Evolutionary conservation across 2,113 vertebrate species (phyloP).

Genomic region (Cyprinodon variegatus): DNA sequence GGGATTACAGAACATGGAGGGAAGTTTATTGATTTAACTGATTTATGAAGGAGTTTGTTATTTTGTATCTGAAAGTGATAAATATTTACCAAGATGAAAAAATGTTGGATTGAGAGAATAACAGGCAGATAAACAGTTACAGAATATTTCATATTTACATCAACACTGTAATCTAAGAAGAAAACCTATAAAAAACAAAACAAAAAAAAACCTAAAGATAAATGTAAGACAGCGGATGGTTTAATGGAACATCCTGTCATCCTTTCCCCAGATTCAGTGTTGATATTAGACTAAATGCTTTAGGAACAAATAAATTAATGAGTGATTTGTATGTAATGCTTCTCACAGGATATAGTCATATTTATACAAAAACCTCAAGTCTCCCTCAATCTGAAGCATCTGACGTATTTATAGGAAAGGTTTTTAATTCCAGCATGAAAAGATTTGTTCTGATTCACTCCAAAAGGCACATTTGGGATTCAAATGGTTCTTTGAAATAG

Average conservation of each 20-base stretch:
- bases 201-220: constrained; percentile 2
- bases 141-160: constrained; percentile 42
- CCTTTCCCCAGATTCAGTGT: background rate
- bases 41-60: constrained; percentile 17
- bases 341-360: background rate
- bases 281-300: background rate
- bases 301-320: constrained; percentile 16
- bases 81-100: constrained; percentile 38
- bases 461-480: constrained; percentile 18
- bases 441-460: background rate
- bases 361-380: constrained; percentile 9
- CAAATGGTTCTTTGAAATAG: constrained; percentile 21
- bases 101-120: constrained; percentile 30
- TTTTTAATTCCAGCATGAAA: constrained; percentile 35
- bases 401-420: constrained; percentile 16
- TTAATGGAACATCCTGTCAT: background rate
- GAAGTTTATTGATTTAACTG: constrained; percentile 17
- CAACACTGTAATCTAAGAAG: constrained; percentile 19
- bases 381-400: constrained; percentile 20
- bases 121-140: constrained; percentile 20
- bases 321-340: constrained; percentile 12
- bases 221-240: constrained; percentile 10
- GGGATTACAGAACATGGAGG: constrained; percentile 20
- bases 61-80: constrained; percentile 37
- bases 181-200: background rate